Base-by-base conservation (phyloP, 2,797 vertebrate species). In the Xyrichtys novacula region DNA sequence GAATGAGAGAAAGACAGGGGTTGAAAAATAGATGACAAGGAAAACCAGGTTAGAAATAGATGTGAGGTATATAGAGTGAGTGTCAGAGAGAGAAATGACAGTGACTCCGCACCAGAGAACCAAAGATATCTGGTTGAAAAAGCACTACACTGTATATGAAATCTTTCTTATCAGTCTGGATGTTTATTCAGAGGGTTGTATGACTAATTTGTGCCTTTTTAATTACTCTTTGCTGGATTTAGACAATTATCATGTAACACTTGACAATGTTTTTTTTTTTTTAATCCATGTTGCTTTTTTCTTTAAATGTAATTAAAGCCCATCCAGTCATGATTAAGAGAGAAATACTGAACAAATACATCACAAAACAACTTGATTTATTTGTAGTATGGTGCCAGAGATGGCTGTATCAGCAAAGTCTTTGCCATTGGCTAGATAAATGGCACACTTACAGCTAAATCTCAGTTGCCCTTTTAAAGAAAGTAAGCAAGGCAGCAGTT, bases 381-480 rank as follows among this genome's bases (percentile, higher is more conserved):
- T 80, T 77, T 79, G 23, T 49, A 48, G 22, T 14, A 14, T 68
- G 68, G 62, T 43, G 65, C 76, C 42, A 36, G 34, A 74, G 55
- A 74, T 70, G 57, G 36, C 68, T 73, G 46, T 65, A 80, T 74
- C 73, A 64, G 67, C 68, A 81, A 75, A 74, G 61, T 54, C 49
- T 71, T 71, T 50, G 78, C 77, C 57, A 3, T 29, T 25, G 54
- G 78, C 64, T 16, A 75, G 74, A 86, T 77, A 88, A 77, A 85
- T 79, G 61, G 59, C 48, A 86, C 74, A 56, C 69, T 42, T 54
- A 29, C 11, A 43, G 66, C 38, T 74, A 85, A 85, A 88, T 84
- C 77, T 81, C 77, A 76, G 75, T 67, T 88, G 76, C 74, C 78
- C 83, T 85, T 88, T 91, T 56, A 80, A 84, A 83, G 57, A 87